A percentile compares a stretch with the other conserved stretches of the same genome.
Conservation (phyloP, 2,797 vertebrate species). For the Gypaetus barbatus region DNA sequence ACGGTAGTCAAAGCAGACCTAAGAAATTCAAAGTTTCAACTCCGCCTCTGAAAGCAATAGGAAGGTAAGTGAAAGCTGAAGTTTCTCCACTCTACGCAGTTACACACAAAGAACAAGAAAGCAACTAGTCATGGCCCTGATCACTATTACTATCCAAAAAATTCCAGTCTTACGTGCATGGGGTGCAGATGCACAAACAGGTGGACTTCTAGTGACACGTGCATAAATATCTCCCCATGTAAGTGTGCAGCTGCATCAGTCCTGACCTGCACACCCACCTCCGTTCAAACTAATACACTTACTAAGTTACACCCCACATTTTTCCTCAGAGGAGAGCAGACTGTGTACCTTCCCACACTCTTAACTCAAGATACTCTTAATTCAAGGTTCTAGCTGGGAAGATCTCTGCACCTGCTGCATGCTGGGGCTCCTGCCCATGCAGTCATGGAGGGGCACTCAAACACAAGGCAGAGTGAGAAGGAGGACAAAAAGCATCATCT, state of each 20-base stretch:
- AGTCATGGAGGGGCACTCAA: background rate
- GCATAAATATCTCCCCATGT: background rate
- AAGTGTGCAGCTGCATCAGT: background rate
- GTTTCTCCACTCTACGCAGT: background rate
- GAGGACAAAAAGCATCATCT: background rate
- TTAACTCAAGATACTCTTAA: background rate
- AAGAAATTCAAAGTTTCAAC: background rate
- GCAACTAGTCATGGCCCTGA: background rate
- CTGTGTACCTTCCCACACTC: background rate
- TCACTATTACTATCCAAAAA: background rate
- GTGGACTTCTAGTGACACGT: background rate
- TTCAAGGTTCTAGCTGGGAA: background rate
- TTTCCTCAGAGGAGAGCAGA: background rate
- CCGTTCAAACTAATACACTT: background rate
- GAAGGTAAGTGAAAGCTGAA: background rate
- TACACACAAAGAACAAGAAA: background rate
- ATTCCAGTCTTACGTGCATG: background rate
- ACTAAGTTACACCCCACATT: background rate
- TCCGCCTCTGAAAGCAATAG: background rate
- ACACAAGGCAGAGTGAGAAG: accelerated
- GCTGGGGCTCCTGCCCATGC: background rate
- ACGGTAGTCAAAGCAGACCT: background rate
- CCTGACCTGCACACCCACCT: background rate
- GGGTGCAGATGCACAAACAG: background rate
- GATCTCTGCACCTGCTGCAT: background rate